These are phyloP conservation scores for Catocala nupta DNA, from an alignment of 2,888 invertebrate genomes.

Conservation along the genomic window DNA sequence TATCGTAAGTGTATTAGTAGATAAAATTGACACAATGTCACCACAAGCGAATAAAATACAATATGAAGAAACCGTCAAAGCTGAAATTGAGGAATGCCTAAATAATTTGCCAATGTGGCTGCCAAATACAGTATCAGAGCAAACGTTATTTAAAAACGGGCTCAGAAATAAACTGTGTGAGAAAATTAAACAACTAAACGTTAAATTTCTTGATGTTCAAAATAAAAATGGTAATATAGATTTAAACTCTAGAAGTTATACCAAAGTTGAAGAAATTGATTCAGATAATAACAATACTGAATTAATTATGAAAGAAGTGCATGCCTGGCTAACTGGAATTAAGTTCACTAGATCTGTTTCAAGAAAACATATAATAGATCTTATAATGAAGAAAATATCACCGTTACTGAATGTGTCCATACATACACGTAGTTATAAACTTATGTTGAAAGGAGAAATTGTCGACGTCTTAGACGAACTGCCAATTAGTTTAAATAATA, in stretches of 20 bases:
- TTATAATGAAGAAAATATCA: constrained; percentile 29
- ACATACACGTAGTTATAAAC: constrained; percentile 45
- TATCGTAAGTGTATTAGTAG: constrained; percentile 55
- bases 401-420: constrained; percentile 28
- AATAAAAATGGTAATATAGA: not conserved
- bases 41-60: constrained; percentile 23
- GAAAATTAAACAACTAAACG: constrained; percentile 53
- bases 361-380: constrained; percentile 12
- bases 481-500: constrained; percentile 22
- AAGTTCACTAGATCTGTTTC: constrained; percentile 15
- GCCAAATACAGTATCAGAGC: constrained; percentile 49
- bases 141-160: constrained; percentile 42
- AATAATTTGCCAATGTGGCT: constrained; percentile 58
- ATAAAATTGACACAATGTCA: constrained; percentile 53
- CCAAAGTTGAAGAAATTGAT: constrained; percentile 4
- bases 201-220: constrained; percentile 25
- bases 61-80: constrained; percentile 52
- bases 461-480: constrained; percentile 51
- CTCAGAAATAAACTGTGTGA: constrained; percentile 57
- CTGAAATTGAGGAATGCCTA: constrained; percentile 58
- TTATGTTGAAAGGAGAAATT: constrained; percentile 55
- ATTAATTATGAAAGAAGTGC: constrained; percentile 28
- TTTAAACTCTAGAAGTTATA: not conserved
- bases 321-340: constrained; percentile 35
- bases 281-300: not conserved